Base-by-base conservation (phyloP, 2,797 vertebrate genomes). In the Chanos chanos region DNA sequence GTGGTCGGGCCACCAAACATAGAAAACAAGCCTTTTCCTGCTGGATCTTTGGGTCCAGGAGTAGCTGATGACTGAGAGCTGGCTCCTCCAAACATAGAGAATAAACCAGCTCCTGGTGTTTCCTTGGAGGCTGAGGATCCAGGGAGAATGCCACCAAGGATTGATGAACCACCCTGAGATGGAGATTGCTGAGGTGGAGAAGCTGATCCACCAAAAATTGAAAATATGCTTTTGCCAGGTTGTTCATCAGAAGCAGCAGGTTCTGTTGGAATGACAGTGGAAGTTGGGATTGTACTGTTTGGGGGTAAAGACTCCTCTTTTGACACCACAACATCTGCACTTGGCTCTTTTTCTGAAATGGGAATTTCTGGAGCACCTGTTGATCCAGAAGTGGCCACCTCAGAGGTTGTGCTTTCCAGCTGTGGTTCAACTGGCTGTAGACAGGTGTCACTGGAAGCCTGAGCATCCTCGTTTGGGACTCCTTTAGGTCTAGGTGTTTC, bases 1-100 rank as follows among this genome's bases (percentile, higher is more conserved):
- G 62, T 73, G 65, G 50, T 75, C 37, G 82, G 45, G 51, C 78
- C 80, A 70, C 81, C 71, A 80, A 89, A 86, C 78, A 86, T 81
- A 9, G 85, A 86, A 21, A 88, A 86, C 25, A 88, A 67, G n/a
- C 84, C 75, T 79, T 86, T 86, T 24, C 69, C 76, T 30, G 58
- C 30, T 48, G 61, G 64, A 0, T 72, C 75, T 77, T 78, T 82
- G 7, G 67, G 21, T 66, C 28, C 74, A 45, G n/a, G n/a, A n/a
- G n/a, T n/a, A n/a, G 75, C 30, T 70, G 76, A 62, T 58, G 75
- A 63, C 61, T 78, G 70, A 27, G 72, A 18, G 81, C 51, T 80
- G 67, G 87, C 79, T 51, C 79, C 85, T 71, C 85, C 87, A 78
- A 97, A 91, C 77, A 96, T 90, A 58, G 94, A 96, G 56, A 95